Percentiles rank a stretch among this genome's conserved stretches.
These are phyloP conservation scores for Enteromius viviparus DNA, from an alignment of 2,797 vertebrate genomes.

Conservation along the genomic window DNA sequence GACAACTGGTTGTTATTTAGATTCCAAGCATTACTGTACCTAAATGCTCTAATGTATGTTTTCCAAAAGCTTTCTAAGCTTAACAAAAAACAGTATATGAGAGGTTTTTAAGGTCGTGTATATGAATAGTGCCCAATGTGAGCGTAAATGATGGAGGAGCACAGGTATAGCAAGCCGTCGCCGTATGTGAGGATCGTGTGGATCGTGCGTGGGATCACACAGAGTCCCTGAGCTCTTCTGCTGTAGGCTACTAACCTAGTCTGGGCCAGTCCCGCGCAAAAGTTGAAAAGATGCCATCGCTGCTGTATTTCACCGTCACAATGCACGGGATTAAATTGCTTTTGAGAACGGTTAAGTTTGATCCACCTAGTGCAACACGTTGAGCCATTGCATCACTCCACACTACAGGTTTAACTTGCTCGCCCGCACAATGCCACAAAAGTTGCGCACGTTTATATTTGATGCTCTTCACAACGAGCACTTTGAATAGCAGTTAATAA, in stretches of 20 bases:
- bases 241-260: slow-evolving; percentile 70
- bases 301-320: not conserved
- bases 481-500: not conserved
- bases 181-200: slow-evolving; percentile 80
- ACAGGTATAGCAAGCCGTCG: slow-evolving; percentile 67
- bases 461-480: not conserved
- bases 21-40: not conserved
- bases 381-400: slow-evolving; percentile 54
- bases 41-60: not conserved
- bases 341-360: slow-evolving; percentile 20
- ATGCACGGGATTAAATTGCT: slow-evolving; percentile 14
- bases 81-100: not conserved
- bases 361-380: slow-evolving; percentile 44
- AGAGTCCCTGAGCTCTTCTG: slow-evolving; percentile 73
- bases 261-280: slow-evolving; percentile 52
- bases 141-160: not conserved
- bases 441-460: slow-evolving; percentile 37
- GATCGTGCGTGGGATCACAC: slow-evolving; percentile 85
- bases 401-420: slow-evolving; percentile 39
- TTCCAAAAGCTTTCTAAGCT: not conserved
- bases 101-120: not conserved
- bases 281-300: not conserved
- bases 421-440: slow-evolving; percentile 28
- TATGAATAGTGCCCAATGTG: not conserved
- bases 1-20: not conserved